Percentiles rank a stretch among this genome's conserved stretches.
These are phyloP conservation scores for Linnaemya vulpina DNA, from an alignment of 2,888 invertebrate species.

Conservation along the genomic window DNA sequence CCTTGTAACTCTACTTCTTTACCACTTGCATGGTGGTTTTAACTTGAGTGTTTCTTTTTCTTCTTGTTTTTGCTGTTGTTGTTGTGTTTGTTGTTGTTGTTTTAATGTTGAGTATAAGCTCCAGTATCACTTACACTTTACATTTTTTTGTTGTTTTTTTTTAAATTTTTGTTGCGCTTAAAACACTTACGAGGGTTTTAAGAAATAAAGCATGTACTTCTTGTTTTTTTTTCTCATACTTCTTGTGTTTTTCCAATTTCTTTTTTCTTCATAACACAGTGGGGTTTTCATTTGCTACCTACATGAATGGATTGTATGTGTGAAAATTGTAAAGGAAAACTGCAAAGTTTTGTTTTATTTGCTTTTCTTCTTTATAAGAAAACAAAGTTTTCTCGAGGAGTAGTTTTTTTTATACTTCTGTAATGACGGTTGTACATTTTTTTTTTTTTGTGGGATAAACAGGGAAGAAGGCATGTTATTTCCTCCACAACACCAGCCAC, in stretches of 20 bases:
- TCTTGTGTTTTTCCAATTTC: slow-evolving; percentile 28
- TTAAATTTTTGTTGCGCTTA: slow-evolving; percentile 55
- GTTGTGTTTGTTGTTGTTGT: neutral
- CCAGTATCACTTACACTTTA: slow-evolving; percentile 71
- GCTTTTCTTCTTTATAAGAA: neutral
- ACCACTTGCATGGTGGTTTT: slow-evolving; percentile 60
- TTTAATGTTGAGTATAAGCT: slow-evolving; percentile 27
- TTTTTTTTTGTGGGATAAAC: neutral
- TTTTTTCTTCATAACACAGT: slow-evolving; percentile 13
- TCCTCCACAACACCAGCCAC: slow-evolving; percentile 54
- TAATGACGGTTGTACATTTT: slow-evolving; percentile 5
- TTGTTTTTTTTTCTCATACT: slow-evolving; percentile 3
- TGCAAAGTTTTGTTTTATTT: slow-evolving; percentile 24
- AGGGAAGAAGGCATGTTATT: slow-evolving; percentile 19
- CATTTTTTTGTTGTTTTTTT: slow-evolving; percentile 30
- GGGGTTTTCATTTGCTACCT: slow-evolving; percentile 5
- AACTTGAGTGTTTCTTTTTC: slow-evolving; percentile 22
- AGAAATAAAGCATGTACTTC: slow-evolving; percentile 23
- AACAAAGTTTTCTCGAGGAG: slow-evolving; percentile 52
- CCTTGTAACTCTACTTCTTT: slow-evolving; percentile 42
- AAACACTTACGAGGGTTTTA: slow-evolving; percentile 57
- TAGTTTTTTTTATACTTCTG: slow-evolving; percentile 15
- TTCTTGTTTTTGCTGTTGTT: too few species aligned
- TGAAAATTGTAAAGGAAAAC: slow-evolving; percentile 46
- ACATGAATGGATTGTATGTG: slow-evolving; percentile 58